Evolutionary conservation across 2,113 vertebrate species (phyloP), one percentile per base, ranked within the genome.

Genomic region (Notechis scutatus): DNA sequence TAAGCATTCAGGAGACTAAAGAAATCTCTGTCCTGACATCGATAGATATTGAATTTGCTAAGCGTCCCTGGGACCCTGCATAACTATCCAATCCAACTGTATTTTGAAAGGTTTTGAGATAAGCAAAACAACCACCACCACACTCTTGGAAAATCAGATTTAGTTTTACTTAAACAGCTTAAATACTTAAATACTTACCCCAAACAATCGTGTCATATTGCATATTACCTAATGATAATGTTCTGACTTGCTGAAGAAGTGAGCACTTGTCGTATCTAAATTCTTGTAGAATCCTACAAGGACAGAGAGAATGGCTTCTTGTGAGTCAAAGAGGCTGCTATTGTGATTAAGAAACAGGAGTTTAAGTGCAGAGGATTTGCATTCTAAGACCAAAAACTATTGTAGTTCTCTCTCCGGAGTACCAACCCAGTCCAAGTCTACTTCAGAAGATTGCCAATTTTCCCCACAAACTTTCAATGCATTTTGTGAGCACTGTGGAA

Each of bases 111-210:
- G 47, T 87, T 54, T 18, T 86, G 34, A 42, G 29, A 52, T 86
- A 92, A 90, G 5, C 14, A 91, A 24, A 90, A 94, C 11, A 64
- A 57, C 2, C 4, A 21, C 20, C n/a, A 92, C n/a, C 91, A 26
- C 34, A 93, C 42, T 94, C 7, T 21, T 87, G 47, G 39, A 90
- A 45, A 50, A 93, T 23, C 59, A 87, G 12, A 86, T 86, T 39
- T 81, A 90, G 54, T 95, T 92, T 15, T 47, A 74, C 1, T 23
- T 91, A 92, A 94, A 89, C 6, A 9, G 39, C 39, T 93, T 50
- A 50, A 50, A 50, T 9, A 50, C 47, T 50, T 8, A 50, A 50
- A 50, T 50, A 50, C 8, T 50, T 50, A 91, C 42, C n/a, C 5
- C 5, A 93, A 86, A 21, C 34, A 64, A n/a, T 85, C 50, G 54